Evolutionary conservation across 2,113 vertebrate species (phyloP).

Genomic region (Hystrix cristata): DNA sequence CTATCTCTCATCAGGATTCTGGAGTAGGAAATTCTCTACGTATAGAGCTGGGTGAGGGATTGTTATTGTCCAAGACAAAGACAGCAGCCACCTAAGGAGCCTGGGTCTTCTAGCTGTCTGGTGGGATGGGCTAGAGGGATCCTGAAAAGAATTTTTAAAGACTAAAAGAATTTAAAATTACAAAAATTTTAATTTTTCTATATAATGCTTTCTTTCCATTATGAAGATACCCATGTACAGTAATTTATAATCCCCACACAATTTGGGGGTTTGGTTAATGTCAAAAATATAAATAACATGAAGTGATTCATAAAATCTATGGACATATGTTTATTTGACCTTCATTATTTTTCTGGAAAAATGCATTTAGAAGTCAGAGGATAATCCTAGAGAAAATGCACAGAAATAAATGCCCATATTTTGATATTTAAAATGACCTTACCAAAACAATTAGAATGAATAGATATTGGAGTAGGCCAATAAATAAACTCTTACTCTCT

Average conservation of each 20-base stretch:
- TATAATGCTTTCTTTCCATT: neutral
- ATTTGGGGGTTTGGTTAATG: neutral
- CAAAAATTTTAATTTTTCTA: neutral
- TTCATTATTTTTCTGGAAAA: neutral
- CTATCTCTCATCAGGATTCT: neutral
- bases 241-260: neutral
- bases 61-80: neutral
- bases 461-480: neutral
- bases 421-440: conserved; percentile 51
- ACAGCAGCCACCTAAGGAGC: neutral
- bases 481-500: neutral
- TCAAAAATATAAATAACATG: neutral
- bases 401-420: neutral
- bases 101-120: neutral
- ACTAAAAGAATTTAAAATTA: neutral
- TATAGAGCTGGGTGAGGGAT: rapidly evolving
- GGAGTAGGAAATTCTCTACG: neutral
- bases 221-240: neutral
- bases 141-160: neutral
- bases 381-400: neutral
- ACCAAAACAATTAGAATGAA: neutral
- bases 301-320: neutral
- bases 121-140: neutral
- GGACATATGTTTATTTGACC: neutral
- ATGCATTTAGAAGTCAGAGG: conserved; percentile 14